Percentiles rank a stretch among this genome's conserved stretches.
These are phyloP conservation scores for Microctenopoma lineatum DNA, from an alignment of 2,797 vertebrate genomes.

Conservation along the genomic window DNA sequence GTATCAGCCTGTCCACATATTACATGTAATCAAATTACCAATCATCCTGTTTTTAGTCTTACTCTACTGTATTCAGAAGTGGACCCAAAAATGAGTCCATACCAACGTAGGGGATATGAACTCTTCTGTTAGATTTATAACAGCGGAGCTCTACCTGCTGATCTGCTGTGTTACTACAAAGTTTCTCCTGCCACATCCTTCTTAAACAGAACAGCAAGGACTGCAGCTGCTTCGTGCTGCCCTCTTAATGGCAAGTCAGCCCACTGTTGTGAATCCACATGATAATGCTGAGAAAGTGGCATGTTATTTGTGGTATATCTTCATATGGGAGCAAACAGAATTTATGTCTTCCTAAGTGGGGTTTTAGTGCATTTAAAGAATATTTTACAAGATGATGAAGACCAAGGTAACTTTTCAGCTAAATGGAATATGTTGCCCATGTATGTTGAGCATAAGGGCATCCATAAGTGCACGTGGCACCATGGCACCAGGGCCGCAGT, in stretches of 20 bases:
- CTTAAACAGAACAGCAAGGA: slow-evolving; percentile 8
- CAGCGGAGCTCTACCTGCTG: slow-evolving; percentile 9
- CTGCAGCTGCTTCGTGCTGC: slow-evolving; percentile 5
- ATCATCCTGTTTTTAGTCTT: slow-evolving; percentile 16
- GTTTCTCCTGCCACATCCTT: slow-evolving; percentile 8
- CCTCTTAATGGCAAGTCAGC: slow-evolving; percentile 1
- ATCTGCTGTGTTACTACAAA: slow-evolving; percentile 15
- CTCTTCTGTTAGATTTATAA: slow-evolving; percentile 23
- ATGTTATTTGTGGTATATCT: slow-evolving; percentile 3
- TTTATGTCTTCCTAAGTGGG: slow-evolving; percentile 4
- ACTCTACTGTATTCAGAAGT: slow-evolving; percentile 13
- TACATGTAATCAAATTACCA: slow-evolving; percentile 5
- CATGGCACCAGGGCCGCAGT: too few relatives aligned
- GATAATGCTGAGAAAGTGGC: slow-evolving; percentile 9
- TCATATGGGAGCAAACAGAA: slow-evolving; percentile 3
- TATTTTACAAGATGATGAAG: not conserved
- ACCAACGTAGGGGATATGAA: slow-evolving; percentile 17
- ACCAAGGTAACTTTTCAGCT: not conserved
- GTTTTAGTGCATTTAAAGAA: slow-evolving; percentile 3
- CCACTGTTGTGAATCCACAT: not conserved
- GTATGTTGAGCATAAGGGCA: too few relatives aligned
- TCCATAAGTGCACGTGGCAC: too few relatives aligned
- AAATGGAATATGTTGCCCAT: not conserved
- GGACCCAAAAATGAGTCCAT: slow-evolving; percentile 21
- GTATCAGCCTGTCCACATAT: slow-evolving; percentile 11